Base-by-base conservation (phyloP, 2,888 invertebrate species). In the Erynnis tages region DNA sequence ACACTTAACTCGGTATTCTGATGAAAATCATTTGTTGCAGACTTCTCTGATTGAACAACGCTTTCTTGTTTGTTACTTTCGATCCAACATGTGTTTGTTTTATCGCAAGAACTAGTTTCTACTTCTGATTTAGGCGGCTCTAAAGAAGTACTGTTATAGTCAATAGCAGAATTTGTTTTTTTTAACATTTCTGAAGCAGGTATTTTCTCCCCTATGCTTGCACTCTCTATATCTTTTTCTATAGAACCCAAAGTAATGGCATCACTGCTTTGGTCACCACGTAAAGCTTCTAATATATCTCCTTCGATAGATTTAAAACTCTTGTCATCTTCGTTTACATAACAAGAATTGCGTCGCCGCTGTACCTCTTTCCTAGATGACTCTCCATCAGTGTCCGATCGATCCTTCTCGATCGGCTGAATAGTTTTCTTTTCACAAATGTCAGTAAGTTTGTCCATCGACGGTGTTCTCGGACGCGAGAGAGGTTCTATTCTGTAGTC, bases 391-490 rank as follows among this genome's bases (percentile, higher is more conserved):
- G 60, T 57, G 25, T 67, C 72, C 46, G 55, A 53, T 32, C 67
- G 65, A 44, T 75, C 66, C 57, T 62, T 70, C 8, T 75, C 74
- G 11, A 57, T 38, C 11, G 58, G 54, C 7, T 76, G 73, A 6
- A 73, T 70, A 11, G 57, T 60, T 10, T 69, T 69, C 2, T 61
- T 58, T 4, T 76, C 73, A 40, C 40, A 56, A 29, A 59, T 57
- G 43, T 73, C 75, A 5, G 61, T 68, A 27, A 67, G 43, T 57
- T 65, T 71, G 41, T 79, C 72, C 34, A 68, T 67, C 40, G 79
- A 79, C 16, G 88, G 76, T 32, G 90, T 87, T 63, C 90, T 77
- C 58, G 94, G 94, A 61, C 95, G 94, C 74, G 65, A 53, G 40
- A 76, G 60, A 43, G 66, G 63, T 41, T 77, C 81, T 8, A 62